Base-by-base conservation (phyloP, 2,888 invertebrate species). In the Dyspetes luteomarginatus region DNA sequence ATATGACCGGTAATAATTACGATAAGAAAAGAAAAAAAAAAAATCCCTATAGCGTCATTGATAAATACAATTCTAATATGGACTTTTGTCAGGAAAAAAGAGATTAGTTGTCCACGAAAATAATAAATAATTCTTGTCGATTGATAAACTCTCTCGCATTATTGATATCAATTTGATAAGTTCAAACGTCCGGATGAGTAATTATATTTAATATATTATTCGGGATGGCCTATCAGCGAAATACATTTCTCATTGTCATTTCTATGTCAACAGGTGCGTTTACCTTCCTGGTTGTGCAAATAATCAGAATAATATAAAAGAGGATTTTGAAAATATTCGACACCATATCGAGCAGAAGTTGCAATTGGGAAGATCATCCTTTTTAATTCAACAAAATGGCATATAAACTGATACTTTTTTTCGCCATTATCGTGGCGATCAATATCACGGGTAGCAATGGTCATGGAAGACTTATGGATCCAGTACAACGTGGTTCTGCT, bases 381-480 rank as follows among this genome's bases (percentile, higher is more conserved):
- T 36, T 12, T 36, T 12, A 36, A 12, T 36, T 50, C 19, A 7
- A 2, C 41, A 72, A 78, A 65, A 83, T 81, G 80, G 22, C 62
- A n/a, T 30, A 56, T 4, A 82, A 69, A 15, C 12, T 19, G 24
- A 17, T 73, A 43, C 12, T 78, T 36, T 3, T 73, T 4, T 65
- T 81, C 7, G 17, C 43, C 17, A 28, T 72, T 22, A 50, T 41
- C 7, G 43, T 82, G 30, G 41, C 48, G 7, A 52, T 82, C 48
- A 75, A 52, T 41, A 19, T 78, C 2, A 67, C 45, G 15, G 56
- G 22, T 36, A 68, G 78, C n/a, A 26, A 69, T 9, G 82, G 75
- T 3, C 84, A 84, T 72, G 86, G 85, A 45, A 80, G 75, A 26
- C 64, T 84, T 9, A 75, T 77, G 56, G 82, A 84, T 24, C 85